Evolutionary conservation across 2,113 vertebrate genomes (phyloP).

Genomic region (Mormyrus lacerda): DNA sequence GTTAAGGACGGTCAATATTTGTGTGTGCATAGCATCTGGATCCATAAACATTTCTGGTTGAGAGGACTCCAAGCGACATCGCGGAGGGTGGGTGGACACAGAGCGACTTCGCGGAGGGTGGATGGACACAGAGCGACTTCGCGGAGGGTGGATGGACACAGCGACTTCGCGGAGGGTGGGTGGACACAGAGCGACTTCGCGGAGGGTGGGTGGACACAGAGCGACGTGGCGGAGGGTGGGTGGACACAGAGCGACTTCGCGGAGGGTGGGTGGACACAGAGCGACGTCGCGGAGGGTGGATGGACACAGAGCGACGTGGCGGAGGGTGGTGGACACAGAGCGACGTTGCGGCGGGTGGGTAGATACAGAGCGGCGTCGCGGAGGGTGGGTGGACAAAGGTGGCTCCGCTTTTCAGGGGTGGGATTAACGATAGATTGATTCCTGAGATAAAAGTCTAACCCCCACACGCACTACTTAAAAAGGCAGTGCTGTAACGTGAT

Average conservation of each 20-base stretch:
- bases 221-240: not conserved
- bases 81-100: slow-evolving; percentile 4
- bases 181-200: not conserved
- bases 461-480: not conserved
- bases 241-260: not conserved
- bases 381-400: too few species aligned
- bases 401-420: slow-evolving; percentile 21
- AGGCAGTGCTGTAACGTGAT: not conserved
- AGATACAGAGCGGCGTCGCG: too few species aligned
- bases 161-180: not conserved
- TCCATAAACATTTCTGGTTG: slow-evolving; percentile 46
- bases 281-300: too few species aligned
- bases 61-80: slow-evolving; percentile 19
- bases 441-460: slow-evolving; percentile 6
- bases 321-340: too few species aligned
- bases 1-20: slow-evolving; percentile 55
- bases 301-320: too few species aligned
- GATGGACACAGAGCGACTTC: not conserved
- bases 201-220: slow-evolving; percentile 11
- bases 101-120: not conserved
- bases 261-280: slow-evolving; percentile 8
- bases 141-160: slow-evolving; percentile 7
- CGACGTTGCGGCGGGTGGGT: too few species aligned
- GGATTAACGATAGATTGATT: slow-evolving; percentile 7
- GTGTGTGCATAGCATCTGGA: slow-evolving; percentile 46